Conservation (phyloP, 2,888 invertebrate species). For the Drosophila anomalata region DNA sequence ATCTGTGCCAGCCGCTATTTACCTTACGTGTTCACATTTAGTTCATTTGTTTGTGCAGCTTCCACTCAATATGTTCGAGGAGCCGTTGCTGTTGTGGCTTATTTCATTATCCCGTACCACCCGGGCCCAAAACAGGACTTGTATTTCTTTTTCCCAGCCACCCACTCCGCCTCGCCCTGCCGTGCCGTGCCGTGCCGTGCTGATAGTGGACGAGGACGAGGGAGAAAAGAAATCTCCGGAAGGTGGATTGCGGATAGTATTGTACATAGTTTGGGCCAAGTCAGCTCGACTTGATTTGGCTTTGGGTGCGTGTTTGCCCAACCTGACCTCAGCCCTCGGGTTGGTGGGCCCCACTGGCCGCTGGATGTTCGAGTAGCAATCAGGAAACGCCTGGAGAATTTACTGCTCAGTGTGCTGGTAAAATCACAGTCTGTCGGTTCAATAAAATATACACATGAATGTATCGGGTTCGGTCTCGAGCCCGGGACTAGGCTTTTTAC, state of each 20-base stretch:
- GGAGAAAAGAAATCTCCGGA: conserved; percentile 30
- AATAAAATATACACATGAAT: conserved; percentile 63
- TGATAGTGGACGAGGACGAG: conserved; percentile 36
- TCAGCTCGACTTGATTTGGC: conserved; percentile 47
- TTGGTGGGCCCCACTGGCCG: conserved; percentile 4
- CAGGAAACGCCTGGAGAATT: conserved; percentile 60
- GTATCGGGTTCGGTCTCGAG: conserved; percentile 5
- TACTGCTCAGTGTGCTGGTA: conserved; percentile 48
- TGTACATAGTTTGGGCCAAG: conserved; percentile 34
- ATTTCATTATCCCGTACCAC: conserved; percentile 50
- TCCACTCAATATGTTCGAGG: conserved; percentile 51
- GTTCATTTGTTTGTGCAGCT: conserved; percentile 65
- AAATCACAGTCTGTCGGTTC: conserved; percentile 53
- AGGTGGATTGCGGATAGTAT: conserved; percentile 23
- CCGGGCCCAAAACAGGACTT: conserved; percentile 31
- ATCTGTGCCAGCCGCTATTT: conserved; percentile 48
- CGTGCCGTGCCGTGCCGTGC: conserved; percentile 23
- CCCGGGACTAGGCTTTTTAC: conserved; percentile 2
- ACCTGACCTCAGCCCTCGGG: conserved; percentile 65
- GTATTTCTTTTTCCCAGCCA: conserved; percentile 16
- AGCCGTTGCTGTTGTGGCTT: conserved; percentile 44
- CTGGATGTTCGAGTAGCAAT: conserved; percentile 53
- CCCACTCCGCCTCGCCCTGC: conserved; percentile 7
- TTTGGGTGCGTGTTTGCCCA: conserved; percentile 58
- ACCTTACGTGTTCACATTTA: conserved; percentile 65